Evolutionary conservation across 2,113 vertebrate genomes (phyloP), one percentile per base, ranked within the genome.

Genomic region (Hymenochirus boettgeri): DNA sequence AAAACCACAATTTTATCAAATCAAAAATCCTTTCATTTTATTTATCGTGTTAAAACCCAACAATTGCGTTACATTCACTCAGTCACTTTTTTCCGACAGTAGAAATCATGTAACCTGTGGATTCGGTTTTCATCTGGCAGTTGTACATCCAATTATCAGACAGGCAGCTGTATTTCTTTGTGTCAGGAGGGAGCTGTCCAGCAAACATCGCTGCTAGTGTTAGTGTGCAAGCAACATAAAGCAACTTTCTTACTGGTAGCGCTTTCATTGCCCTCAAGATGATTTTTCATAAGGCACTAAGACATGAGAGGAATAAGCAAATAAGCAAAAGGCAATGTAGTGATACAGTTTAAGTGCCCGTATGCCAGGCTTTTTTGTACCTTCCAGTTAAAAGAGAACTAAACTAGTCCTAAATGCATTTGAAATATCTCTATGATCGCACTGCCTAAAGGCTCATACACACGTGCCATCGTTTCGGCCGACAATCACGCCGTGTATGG

Each of bases 131-230:
- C 65, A 58, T 59, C 56, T 57, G 56, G 65, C 57, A 52, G 65
- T 29, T 59, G 47, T 69, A 69, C 65, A 69, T 60, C 65, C 65
- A 69, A 69, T 60, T 69, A 53, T 45, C 56, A 35, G 57, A 33
- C 33, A 67, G 56, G 47, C 65, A 69, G 65, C 65, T 26, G 47
- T 60, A 69, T 69, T 60, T 69, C 48, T 60, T 60, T 69, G 53
- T 65, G 65, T 69, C 64, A 69, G 65, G 57, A 52, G 65, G 57
- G 64, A 67, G 54, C 63, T 59, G 55, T 52, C 64, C 64, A 35
- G 55, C 55, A 59, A 45, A 27, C n/a, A 25, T 39, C 27, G 56
- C 37, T 60, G 65, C 35, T 45, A 18, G 39, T 12, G 56, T 24
- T 33, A 39, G 19, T 35, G 65, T 53, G 47, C 45, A 60, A 47